These are phyloP conservation scores for Graptemys geographica DNA, from an alignment of 2,797 vertebrate genomes.

Conservation along the genomic window DNA sequence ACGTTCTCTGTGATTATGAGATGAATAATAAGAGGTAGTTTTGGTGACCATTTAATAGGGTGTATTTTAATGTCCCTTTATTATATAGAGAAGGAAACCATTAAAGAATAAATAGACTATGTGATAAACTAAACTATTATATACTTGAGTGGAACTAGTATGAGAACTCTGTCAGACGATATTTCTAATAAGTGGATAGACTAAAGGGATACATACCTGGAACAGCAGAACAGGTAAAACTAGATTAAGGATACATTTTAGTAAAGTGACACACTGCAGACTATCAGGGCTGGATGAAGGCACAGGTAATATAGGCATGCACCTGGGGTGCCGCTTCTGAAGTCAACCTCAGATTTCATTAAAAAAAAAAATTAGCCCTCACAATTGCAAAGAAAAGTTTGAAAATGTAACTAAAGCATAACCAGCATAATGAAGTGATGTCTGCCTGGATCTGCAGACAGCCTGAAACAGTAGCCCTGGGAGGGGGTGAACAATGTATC, in stretches of 20 bases:
- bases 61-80: not conserved
- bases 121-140: not conserved
- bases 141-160: not conserved
- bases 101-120: not conserved
- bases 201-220: not conserved
- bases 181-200: not conserved
- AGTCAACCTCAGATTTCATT: not conserved
- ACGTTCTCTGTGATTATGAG: not conserved
- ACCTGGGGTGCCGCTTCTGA: not conserved
- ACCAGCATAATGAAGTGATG: not conserved
- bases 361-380: not conserved
- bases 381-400: not conserved
- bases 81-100: not conserved
- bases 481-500: accelerated
- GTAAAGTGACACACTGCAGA: not conserved
- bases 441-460: not conserved
- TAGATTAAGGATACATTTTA: not conserved
- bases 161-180: not conserved
- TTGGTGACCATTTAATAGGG: not conserved
- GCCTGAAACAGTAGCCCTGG: not conserved
- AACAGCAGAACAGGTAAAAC: not conserved
- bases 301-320: not conserved
- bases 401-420: not conserved
- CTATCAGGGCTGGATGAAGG: not conserved
- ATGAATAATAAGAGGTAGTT: not conserved